phyloP scores from a whole-genome alignment of 2,797 vertebrate genomes.

The Margarornis squamiger region DNA sequence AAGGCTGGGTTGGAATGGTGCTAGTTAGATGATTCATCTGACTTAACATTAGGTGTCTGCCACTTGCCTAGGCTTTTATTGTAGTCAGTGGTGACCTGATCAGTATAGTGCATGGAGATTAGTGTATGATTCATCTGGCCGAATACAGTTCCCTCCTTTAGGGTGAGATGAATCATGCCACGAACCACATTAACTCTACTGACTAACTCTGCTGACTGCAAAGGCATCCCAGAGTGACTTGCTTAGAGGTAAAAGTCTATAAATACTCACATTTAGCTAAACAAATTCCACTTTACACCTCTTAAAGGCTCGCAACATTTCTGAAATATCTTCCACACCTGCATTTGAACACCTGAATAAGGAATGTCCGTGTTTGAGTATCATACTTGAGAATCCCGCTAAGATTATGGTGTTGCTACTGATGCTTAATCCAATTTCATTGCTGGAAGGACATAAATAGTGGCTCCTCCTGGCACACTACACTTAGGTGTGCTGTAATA shows the following conservation, averaged over 20 bases:
- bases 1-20: neutral
- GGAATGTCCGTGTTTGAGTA: neutral
- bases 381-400: neutral
- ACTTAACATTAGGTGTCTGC: neutral
- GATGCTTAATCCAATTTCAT: neutral
- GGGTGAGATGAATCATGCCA: neutral
- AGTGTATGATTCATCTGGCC: neutral
- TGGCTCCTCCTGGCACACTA: neutral
- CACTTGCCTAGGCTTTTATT: neutral
- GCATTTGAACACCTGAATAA: neutral
- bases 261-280: neutral
- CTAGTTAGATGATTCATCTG: constrained; percentile 11
- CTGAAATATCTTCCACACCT: neutral
- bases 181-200: neutral
- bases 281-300: neutral
- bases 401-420: neutral
- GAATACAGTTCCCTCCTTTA: neutral
- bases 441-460: neutral
- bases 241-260: neutral
- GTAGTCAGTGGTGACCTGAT: neutral
- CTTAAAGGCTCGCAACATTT: neutral
- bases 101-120: neutral
- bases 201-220: neutral
- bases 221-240: neutral
- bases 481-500: neutral